Evolutionary conservation across 2,797 vertebrate genomes (phyloP).

Genomic region (Fistularia tabacaria): DNA sequence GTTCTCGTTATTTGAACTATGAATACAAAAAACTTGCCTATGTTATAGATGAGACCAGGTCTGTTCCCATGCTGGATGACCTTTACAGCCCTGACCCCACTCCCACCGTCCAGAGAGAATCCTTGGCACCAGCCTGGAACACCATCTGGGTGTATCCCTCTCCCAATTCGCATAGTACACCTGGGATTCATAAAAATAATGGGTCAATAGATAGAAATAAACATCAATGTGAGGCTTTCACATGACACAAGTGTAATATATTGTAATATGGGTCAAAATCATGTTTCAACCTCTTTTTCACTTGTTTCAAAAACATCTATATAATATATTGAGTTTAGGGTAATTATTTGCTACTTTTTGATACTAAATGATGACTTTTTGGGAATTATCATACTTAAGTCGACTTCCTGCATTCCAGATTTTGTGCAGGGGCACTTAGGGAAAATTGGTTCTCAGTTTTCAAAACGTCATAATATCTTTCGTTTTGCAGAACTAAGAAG

Average conservation of each 20-base stretch:
- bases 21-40: conserved; percentile 74
- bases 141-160: conserved; percentile 91
- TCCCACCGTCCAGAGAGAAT: conserved; percentile 94
- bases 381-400: no score
- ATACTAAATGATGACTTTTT: no score
- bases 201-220: neutral
- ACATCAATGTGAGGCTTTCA: neutral
- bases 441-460: no score
- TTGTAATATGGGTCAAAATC: neutral
- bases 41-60: conserved; percentile 97
- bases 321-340: no score
- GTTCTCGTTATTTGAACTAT: neutral
- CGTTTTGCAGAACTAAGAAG: no score
- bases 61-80: conserved; percentile 95
- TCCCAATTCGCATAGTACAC: conserved; percentile 95
- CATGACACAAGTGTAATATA: no score
- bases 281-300: no score
- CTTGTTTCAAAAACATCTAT: no score
- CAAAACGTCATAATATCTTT: no score
- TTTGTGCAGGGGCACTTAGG: no score
- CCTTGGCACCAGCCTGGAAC: conserved; percentile 97
- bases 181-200: conserved; percentile 59
- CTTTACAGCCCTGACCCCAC: conserved; percentile 92
- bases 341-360: no score
- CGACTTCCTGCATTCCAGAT: no score